Conservation (phyloP, 2,888 invertebrate genomes). For the Polia nebulosa region DNA sequence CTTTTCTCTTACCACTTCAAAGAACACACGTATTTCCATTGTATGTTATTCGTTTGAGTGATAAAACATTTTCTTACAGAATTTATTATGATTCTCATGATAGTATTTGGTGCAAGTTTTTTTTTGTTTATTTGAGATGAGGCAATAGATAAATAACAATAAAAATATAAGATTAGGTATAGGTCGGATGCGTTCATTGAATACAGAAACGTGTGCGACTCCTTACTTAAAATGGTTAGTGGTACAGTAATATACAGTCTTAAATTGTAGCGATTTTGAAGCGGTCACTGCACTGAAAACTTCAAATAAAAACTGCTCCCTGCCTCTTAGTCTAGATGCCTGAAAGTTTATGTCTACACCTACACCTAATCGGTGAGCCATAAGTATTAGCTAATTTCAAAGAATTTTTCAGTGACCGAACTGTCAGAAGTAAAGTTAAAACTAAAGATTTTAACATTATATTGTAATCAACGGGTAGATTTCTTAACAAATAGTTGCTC, state of each 20-base stretch:
- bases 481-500: slow-evolving; percentile 60
- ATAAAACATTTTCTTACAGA: slow-evolving; percentile 48
- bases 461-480: slow-evolving; percentile 44
- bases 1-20: slow-evolving; percentile 57
- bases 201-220: slow-evolving; percentile 26
- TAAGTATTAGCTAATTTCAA: slow-evolving; percentile 38
- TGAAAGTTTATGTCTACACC: slow-evolving; percentile 50
- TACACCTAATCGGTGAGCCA: slow-evolving; percentile 29
- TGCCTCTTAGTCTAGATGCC: slow-evolving; percentile 58
- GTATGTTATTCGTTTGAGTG: slow-evolving; percentile 65
- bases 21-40: slow-evolving; percentile 56
- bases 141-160: slow-evolving; percentile 2
- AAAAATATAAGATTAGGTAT: not conserved
- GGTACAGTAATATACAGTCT: slow-evolving; percentile 5
- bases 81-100: slow-evolving; percentile 21
- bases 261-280: slow-evolving; percentile 71
- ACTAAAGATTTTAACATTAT: slow-evolving; percentile 40
- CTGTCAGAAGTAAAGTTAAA: slow-evolving; percentile 29
- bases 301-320: slow-evolving; percentile 63
- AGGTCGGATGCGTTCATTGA: slow-evolving; percentile 6
- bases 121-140: slow-evolving; percentile 16
- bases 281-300: slow-evolving; percentile 71
- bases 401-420: slow-evolving; percentile 65
- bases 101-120: slow-evolving; percentile 28
- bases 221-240: not conserved